phyloP scores from a whole-genome alignment of 2,797 vertebrate species.

The Leucoraja ocellata region DNA sequence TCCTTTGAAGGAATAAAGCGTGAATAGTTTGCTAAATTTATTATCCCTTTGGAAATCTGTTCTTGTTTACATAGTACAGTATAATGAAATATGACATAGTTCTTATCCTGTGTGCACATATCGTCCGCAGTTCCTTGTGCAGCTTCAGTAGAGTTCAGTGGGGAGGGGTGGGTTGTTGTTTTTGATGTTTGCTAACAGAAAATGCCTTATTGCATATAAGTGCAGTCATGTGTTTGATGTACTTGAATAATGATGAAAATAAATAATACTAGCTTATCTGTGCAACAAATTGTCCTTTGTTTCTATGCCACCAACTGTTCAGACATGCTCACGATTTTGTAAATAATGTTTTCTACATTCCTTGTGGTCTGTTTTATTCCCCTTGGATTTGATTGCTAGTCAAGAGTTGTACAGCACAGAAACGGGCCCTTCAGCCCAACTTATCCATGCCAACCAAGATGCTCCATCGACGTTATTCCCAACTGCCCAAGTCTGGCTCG shows the following conservation, averaged over 20 bases:
- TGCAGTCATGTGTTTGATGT: slow-evolving; percentile 37
- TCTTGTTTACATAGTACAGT: slow-evolving; percentile 29
- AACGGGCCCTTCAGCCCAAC: no score
- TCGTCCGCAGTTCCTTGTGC: slow-evolving; percentile 23
- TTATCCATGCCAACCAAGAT: no score
- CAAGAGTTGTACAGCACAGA: no score
- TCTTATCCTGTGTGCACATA: background rate
- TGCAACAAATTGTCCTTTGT: slow-evolving; percentile 8
- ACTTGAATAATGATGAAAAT: slow-evolving; percentile 39
- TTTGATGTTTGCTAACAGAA: slow-evolving; percentile 33
- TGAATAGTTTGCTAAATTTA: slow-evolving; percentile 5
- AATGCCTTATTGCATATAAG: slow-evolving; percentile 35
- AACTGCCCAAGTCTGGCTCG: no score
- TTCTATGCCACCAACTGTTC: background rate
- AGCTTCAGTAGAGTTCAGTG: background rate
- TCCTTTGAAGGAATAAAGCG: slow-evolving; percentile 10
- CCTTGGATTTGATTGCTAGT: background rate
- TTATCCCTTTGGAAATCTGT: slow-evolving; percentile 33
- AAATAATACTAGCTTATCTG: slow-evolving; percentile 37
- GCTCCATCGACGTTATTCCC: no score
- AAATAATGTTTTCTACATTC: background rate
- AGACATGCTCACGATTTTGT: background rate
- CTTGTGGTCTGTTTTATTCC: background rate
- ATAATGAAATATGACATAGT: slow-evolving; percentile 18
- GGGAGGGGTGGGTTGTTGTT: background rate